Base-by-base conservation (phyloP, 2,888 invertebrate genomes). In the Hemicrepidius hirtus region DNA sequence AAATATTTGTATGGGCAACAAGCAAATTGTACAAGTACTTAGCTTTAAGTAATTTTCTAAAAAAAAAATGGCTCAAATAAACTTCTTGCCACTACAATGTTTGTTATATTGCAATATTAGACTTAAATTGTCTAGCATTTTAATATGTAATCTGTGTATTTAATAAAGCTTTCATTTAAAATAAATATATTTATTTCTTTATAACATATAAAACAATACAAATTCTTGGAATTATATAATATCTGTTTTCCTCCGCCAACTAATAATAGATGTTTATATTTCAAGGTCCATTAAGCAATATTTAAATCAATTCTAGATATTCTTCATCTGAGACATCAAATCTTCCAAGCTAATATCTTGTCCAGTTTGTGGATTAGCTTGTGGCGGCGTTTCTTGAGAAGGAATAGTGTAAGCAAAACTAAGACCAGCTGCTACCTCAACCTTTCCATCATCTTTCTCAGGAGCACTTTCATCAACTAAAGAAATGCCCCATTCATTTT, bases 281-380 rank as follows among this genome's bases (percentile, higher is more conserved):
- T 32, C 32, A 5, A 9, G 9, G 1, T 32, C 32, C 1, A 5
- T 32, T 32, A 9, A 9, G 9, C 9, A 9, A 32, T 32, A 5
- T 9, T 9, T 9, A 2, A 1, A 32, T 32, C 32, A 46, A 10
- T 18, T 18, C 18, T 55, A 55, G 2, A 55, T 55, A 37, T 21
- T 89, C 88, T 97, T 96, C 95, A 98, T 94, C 87, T 96, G 93
- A 74, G 93, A 93, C 95, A 97, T 97, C 74, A 98, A 89, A 65
- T 97, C 97, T 70, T 97, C 97, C 63, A 98, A 88, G 75, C 93
- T 94, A 2, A 91, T 86, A 71, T 90, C 92, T 10, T 2, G 24
- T 24, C 86, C 87, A 0, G 87, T 87, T 78, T 1, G 88, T 87
- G 0, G 85, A 85, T 60, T 88, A 76, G 21, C 71, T 86, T 0